A percentile compares a stretch with the other conserved stretches of the same genome.
Evolutionary conservation across 2,113 vertebrate genomes (phyloP).

Genomic region (Corythornis madagascariensis): DNA sequence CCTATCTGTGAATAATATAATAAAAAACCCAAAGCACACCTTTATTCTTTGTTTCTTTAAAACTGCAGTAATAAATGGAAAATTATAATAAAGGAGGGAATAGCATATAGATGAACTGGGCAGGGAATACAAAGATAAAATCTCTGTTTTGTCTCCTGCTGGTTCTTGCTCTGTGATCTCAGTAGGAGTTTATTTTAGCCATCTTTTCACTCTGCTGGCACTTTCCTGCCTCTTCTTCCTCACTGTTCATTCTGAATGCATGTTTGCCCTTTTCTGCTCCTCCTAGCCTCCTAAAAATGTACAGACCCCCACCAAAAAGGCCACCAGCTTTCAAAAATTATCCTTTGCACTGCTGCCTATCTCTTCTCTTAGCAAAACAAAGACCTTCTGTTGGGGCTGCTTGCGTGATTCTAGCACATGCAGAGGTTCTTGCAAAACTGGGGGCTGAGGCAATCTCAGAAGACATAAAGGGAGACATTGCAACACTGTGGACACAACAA

Average conservation of each 20-base stretch:
- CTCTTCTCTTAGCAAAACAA: background rate
- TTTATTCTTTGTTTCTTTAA: background rate
- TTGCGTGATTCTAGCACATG: background rate
- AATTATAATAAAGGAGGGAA: background rate
- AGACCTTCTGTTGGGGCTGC: background rate
- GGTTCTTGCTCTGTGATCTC: background rate
- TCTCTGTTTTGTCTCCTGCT: background rate
- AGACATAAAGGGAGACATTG: background rate
- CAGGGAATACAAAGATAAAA: background rate
- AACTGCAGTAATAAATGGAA: background rate
- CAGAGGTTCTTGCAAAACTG: background rate
- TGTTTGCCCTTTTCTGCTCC: background rate
- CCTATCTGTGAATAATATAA: background rate
- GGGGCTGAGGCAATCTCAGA: background rate
- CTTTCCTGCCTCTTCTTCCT: background rate
- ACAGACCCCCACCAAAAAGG: fast-evolving
- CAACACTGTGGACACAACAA: background rate
- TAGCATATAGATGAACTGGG: background rate
- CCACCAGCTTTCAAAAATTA: background rate
- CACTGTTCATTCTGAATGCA: background rate
- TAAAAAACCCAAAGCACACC: too few relatives aligned
- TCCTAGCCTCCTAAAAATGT: background rate
- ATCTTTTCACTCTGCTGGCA: background rate
- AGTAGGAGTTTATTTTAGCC: background rate
- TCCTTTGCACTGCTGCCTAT: background rate